Evolutionary conservation across 2,888 invertebrate species (phyloP).

Genomic region (Bursaphelenchus okinawaensis): DNA sequence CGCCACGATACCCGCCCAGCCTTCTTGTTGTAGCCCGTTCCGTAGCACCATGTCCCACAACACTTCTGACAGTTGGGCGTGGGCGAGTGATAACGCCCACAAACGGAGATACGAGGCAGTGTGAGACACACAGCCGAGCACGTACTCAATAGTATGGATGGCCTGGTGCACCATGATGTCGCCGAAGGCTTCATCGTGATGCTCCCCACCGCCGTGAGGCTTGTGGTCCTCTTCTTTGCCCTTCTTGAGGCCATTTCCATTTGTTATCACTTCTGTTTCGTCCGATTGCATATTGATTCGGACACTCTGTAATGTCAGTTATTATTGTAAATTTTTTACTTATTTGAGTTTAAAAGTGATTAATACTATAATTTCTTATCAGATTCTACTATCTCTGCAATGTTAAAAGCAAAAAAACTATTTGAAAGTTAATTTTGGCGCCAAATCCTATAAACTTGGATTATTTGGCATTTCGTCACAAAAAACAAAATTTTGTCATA

Average conservation of each 20-base stretch:
- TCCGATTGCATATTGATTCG: constrained; percentile 52
- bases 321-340: not conserved
- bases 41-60: constrained; percentile 55
- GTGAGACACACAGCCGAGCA: constrained; percentile 93
- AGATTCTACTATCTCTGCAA: too few relatives aligned
- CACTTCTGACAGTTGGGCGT: constrained; percentile 49
- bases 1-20: constrained; percentile 20
- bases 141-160: constrained; percentile 70
- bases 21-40: constrained; percentile 11
- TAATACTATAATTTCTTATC: too few relatives aligned
- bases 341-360: too few relatives aligned
- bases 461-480: too few relatives aligned
- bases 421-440: too few relatives aligned
- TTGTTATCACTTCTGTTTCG: constrained; percentile 50
- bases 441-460: too few relatives aligned
- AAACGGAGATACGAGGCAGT: constrained; percentile 68
- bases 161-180: constrained; percentile 83
- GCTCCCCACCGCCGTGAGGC: constrained; percentile 16
- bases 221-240: constrained; percentile 1
- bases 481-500: too few relatives aligned
- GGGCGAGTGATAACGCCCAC: constrained; percentile 51
- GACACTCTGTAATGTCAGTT: constrained; percentile 40
- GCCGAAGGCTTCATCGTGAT: constrained; percentile 62
- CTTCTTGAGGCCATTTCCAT: constrained; percentile 31
- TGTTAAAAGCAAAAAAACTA: too few relatives aligned